These are phyloP conservation scores for Limanda limanda DNA, from an alignment of 2,113 vertebrate species.

Conservation along the genomic window DNA sequence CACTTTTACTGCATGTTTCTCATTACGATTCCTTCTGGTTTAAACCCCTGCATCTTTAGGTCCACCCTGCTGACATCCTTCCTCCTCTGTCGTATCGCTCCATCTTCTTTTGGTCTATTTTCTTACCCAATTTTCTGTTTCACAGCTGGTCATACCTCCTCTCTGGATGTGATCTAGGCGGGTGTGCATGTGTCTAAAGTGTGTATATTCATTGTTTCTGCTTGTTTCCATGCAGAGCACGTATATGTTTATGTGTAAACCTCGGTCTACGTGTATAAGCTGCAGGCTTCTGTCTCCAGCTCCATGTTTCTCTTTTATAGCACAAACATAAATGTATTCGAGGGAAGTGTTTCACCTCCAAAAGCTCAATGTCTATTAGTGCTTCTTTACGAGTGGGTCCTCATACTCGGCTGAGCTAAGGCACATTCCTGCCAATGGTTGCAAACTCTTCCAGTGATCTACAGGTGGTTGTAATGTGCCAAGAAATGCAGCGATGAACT, in stretches of 20 bases:
- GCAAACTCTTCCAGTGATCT: neutral
- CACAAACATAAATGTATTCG: neutral
- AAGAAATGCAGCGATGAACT: neutral
- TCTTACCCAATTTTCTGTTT: neutral
- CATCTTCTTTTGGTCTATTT: neutral
- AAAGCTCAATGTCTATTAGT: no score
- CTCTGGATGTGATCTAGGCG: neutral
- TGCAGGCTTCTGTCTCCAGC: no score
- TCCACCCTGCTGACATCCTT: neutral
- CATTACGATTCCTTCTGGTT: conserved; percentile 1
- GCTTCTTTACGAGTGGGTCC: no score
- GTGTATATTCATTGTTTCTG: no score
- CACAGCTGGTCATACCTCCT: neutral
- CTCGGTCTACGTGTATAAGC: no score
- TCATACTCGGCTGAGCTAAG: neutral
- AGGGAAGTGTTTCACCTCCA: neutral
- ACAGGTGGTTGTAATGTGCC: neutral
- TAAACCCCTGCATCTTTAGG: neutral
- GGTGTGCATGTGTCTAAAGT: neutral
- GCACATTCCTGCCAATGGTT: neutral
- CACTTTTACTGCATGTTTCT: conserved; percentile 3
- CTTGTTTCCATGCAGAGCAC: no score
- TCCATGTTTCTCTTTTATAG: no score
- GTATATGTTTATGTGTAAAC: no score
- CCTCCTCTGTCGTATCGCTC: neutral